Conservation (phyloP, 2,888 invertebrate genomes). For the Podotricha telesiphe region DNA sequence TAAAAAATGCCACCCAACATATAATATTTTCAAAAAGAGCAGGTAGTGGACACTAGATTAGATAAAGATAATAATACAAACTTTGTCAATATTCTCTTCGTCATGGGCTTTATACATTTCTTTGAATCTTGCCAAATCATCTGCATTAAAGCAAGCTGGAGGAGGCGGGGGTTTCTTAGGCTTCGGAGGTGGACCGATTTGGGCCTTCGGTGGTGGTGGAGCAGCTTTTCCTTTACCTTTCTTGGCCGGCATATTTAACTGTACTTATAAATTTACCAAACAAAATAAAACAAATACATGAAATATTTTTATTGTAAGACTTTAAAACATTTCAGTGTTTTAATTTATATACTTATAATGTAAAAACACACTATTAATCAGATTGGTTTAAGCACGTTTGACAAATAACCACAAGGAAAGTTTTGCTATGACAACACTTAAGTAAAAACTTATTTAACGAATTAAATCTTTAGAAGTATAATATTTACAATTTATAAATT, state of each 20-base stretch:
- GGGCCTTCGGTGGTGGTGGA: conserved; percentile 45
- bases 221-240: conserved; percentile 56
- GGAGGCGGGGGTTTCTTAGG: conserved; percentile 73
- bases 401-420: background rate
- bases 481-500: too few relatives aligned
- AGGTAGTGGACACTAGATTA: too few relatives aligned
- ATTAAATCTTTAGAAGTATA: too few relatives aligned
- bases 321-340: conserved; percentile 2
- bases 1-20: too few relatives aligned
- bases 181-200: conserved; percentile 60
- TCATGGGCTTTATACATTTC: conserved; percentile 67
- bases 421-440: background rate
- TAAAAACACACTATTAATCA: background rate
- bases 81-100: conserved; percentile 72
- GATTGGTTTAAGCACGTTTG: background rate
- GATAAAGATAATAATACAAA: conserved; percentile 38
- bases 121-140: conserved; percentile 66
- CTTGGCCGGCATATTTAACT: conserved; percentile 58
- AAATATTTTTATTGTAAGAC: background rate
- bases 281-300: background rate
- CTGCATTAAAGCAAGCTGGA: conserved; percentile 66
- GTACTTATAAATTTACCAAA: background rate
- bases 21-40: too few relatives aligned
- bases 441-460: background rate
- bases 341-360: background rate